phyloP scores from a whole-genome alignment of 2,113 vertebrate species.

The Corapipo altera region DNA sequence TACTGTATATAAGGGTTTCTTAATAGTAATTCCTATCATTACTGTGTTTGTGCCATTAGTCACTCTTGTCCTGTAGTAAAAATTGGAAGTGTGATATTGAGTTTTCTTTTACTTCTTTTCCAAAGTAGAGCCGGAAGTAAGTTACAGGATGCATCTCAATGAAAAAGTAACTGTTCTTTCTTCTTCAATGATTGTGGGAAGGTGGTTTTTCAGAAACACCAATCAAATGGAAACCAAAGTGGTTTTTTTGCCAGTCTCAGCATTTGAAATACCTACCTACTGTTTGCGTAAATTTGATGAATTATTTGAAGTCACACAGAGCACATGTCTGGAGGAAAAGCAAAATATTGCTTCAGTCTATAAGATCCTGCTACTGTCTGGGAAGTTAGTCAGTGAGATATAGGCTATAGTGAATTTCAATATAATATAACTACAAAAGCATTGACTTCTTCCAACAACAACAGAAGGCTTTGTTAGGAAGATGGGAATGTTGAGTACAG shows the following conservation, averaged over 20 bases:
- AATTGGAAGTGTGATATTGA: background rate
- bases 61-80: background rate
- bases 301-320: background rate
- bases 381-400: background rate
- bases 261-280: background rate
- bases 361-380: background rate
- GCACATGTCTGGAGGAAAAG: background rate
- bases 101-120: background rate
- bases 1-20: background rate
- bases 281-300: background rate
- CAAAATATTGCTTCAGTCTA: background rate
- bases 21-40: background rate
- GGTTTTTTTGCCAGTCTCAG: background rate
- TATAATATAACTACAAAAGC: background rate
- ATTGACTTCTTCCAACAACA: background rate
- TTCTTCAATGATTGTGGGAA: background rate
- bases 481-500: background rate
- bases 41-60: background rate
- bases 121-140: background rate
- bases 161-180: background rate
- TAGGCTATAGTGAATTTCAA: background rate
- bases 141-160: background rate
- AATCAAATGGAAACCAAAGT: background rate
- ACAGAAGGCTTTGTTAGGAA: background rate
- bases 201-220: background rate